phyloP scores from a whole-genome alignment of 2,888 invertebrate species.

The Metellina segmentata region DNA sequence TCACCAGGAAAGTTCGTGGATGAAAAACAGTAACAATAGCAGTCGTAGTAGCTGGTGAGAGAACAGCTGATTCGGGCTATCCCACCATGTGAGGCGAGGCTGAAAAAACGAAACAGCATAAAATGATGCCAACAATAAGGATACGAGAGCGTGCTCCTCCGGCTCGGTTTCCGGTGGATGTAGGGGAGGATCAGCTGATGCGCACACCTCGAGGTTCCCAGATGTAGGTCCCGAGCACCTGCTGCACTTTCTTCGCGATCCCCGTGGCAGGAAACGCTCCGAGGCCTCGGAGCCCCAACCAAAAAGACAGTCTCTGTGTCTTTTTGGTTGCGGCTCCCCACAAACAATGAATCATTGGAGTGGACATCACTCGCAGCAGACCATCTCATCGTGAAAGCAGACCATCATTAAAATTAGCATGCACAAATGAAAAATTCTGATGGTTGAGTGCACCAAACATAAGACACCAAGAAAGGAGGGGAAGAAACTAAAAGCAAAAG shows the following conservation, averaged over 20 bases:
- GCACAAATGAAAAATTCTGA: background rate
- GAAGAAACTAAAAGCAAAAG: too few relatives aligned
- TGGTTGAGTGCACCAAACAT: too few relatives aligned
- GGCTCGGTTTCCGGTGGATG: conserved; percentile 49
- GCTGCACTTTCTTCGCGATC: conserved; percentile 27
- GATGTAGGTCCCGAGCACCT: conserved; percentile 29
- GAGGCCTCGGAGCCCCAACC: background rate
- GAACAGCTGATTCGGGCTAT: conserved; percentile 33
- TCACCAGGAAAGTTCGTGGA: background rate
- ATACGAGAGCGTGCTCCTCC: background rate
- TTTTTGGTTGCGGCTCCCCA: background rate
- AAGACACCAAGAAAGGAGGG: too few relatives aligned
- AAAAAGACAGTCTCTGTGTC: background rate
- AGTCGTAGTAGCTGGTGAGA: background rate
- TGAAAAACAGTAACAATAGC: too few relatives aligned
- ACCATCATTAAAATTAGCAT: background rate
- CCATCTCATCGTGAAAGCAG: too few relatives aligned
- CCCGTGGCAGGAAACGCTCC: conserved; percentile 15
- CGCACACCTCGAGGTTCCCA: conserved; percentile 18
- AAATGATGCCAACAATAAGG: conserved; percentile 15
- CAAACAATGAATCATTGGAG: background rate
- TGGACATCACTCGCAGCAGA: too few relatives aligned
- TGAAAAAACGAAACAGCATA: background rate
- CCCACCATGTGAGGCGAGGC: background rate
- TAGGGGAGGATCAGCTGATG: conserved; percentile 54